Evolutionary conservation across 2,113 vertebrate species (phyloP).

Genomic region (Callaeas wilsoni): DNA sequence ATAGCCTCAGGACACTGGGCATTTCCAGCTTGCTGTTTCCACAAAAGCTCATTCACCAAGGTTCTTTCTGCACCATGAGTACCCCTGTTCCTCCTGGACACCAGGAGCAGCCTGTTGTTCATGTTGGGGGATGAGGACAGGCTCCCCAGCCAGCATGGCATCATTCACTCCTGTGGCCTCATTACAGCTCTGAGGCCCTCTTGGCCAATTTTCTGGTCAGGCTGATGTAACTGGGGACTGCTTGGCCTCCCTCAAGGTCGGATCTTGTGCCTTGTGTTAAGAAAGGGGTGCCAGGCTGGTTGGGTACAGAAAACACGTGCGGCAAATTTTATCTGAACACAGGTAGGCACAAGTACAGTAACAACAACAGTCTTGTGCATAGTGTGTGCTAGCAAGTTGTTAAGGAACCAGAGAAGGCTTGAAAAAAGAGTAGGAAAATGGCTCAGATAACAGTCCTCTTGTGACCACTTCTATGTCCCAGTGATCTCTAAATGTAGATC

Average conservation of each 20-base stretch:
- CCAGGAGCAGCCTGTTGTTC: neutral
- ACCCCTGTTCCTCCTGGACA: neutral
- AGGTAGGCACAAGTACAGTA: neutral
- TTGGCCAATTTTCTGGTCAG: neutral
- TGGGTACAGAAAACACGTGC: fast-evolving
- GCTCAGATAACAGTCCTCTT: neutral
- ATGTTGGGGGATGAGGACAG: neutral
- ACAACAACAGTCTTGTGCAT: neutral
- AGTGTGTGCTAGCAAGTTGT: neutral
- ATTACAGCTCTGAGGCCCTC: neutral
- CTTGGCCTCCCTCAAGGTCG: neutral
- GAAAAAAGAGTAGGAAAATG: neutral
- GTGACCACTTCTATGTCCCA: neutral
- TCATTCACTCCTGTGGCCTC: neutral
- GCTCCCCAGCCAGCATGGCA: fast-evolving
- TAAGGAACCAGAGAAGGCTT: neutral
- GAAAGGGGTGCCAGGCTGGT: neutral
- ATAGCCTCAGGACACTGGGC: neutral
- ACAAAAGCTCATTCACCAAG: neutral
- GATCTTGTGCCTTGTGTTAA: neutral
- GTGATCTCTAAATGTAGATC: neutral
- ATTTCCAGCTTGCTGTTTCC: neutral
- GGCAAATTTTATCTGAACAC: neutral
- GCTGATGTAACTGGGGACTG: neutral
- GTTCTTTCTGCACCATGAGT: neutral